These are phyloP conservation scores for Neodiprion fabricii DNA, from an alignment of 1,140 invertebrate species.

Conservation along the genomic window DNA sequence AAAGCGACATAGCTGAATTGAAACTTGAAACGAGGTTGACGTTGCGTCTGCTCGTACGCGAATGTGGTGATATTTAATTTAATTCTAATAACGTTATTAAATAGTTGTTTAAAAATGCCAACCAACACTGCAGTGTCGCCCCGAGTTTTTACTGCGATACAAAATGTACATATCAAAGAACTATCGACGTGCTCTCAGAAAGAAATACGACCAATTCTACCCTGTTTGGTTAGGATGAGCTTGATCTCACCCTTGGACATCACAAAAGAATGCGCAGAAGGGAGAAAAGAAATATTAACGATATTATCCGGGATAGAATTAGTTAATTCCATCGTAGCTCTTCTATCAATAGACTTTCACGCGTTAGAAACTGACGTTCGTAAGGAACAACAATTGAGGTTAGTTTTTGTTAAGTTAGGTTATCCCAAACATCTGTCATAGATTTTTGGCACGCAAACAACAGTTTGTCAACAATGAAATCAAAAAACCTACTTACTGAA, in stretches of 20 bases:
- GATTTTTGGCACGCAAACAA: neutral
- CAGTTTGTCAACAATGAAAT: neutral
- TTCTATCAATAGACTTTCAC: conserved; percentile 95
- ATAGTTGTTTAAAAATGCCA: conserved; percentile 38
- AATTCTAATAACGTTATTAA: neutral
- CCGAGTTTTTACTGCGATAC: conserved; percentile 77
- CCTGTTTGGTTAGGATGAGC: conserved; percentile 92
- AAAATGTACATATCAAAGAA: conserved; percentile 78
- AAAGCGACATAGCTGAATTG: too few relatives aligned
- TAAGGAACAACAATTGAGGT: conserved; percentile 91
- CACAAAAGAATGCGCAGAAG: conserved; percentile 81
- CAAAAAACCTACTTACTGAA: neutral
- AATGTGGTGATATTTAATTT: neutral
- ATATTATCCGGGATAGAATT: conserved; percentile 90
- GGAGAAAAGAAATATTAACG: conserved; percentile 86
- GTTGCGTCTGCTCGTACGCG: too few relatives aligned
- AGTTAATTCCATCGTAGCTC: conserved; percentile 92
- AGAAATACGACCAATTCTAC: conserved; percentile 87
- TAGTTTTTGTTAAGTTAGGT: conserved; percentile 36
- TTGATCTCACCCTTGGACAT: conserved; percentile 87
- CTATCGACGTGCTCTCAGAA: conserved; percentile 72
- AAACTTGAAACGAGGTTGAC: too few relatives aligned
- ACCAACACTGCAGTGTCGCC: conserved; percentile 61
- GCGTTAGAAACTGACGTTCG: conserved; percentile 90
- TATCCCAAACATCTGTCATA: too few relatives aligned